phyloP scores from a whole-genome alignment of 2,888 invertebrate species.

The Spisula solida region DNA sequence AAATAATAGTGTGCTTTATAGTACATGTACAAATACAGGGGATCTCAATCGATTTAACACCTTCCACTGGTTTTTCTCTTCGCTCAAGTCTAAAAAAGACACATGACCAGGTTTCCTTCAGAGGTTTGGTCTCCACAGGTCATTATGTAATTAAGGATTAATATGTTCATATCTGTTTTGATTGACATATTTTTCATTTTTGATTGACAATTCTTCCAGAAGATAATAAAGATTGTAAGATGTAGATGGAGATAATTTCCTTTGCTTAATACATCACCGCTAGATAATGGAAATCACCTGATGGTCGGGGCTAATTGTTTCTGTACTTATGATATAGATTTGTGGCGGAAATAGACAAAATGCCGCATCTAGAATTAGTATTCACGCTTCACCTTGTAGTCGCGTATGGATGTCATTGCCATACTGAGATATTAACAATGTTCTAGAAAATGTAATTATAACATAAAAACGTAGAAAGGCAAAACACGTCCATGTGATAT shows the following conservation, averaged over 20 bases:
- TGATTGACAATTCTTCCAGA: constrained; percentile 1
- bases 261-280: not conserved
- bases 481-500: too few species aligned
- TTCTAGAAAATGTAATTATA: not conserved
- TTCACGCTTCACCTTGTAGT: not conserved
- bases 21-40: too few species aligned
- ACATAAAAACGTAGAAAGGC: too few species aligned
- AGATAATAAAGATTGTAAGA: not conserved
- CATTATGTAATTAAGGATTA: too few species aligned
- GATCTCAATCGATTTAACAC: too few species aligned
- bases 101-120: too few species aligned
- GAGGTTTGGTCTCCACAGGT: too few species aligned
- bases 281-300: constrained; percentile 10
- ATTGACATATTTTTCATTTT: not conserved
- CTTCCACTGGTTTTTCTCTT: too few species aligned
- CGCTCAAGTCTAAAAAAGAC: too few species aligned
- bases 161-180: not conserved
- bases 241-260: not conserved
- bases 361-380: not conserved
- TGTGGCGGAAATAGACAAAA: not conserved
- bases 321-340: not conserved
- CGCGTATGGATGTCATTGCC: not conserved
- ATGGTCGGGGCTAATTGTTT: not conserved
- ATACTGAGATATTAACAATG: not conserved
- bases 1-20: too few species aligned